These are phyloP conservation scores for Dysmachus trigonus DNA, from an alignment of 2,888 invertebrate genomes.

Conservation along the genomic window DNA sequence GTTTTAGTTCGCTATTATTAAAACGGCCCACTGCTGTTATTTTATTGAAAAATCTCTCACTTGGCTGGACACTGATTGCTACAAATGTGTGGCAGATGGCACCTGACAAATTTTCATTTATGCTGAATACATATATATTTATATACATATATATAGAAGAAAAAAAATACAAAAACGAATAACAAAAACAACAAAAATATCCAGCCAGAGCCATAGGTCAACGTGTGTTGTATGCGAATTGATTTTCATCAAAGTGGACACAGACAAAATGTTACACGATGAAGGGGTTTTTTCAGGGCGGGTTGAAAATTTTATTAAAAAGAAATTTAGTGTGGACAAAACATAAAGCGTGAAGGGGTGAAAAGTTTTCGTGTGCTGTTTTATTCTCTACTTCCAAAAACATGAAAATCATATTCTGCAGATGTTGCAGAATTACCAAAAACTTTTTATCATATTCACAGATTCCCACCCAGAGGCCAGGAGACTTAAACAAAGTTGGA, in stretches of 20 bases:
- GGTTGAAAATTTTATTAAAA: conserved; percentile 43
- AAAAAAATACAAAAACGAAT: not conserved
- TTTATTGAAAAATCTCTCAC: conserved; percentile 37
- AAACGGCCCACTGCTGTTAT: conserved; percentile 20
- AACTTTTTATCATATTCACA: conserved; percentile 40
- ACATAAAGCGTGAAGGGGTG: not conserved
- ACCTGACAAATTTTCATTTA: conserved; percentile 41
- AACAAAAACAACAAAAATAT: not conserved
- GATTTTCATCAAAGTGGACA: conserved; percentile 40
- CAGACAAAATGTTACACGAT: conserved; percentile 42
- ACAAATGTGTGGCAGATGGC: conserved; percentile 43
- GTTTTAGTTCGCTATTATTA: conserved; percentile 34
- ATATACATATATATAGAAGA: not conserved
- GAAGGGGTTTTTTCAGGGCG: conserved; percentile 3
- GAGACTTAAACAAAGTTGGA: not conserved
- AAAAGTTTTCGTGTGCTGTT: conserved; percentile 17
- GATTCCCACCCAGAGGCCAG: not conserved
- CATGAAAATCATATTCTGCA: conserved; percentile 31
- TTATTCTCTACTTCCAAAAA: conserved; percentile 12
- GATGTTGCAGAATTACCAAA: conserved; percentile 29
- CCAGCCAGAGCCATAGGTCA: not conserved
- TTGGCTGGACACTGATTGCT: conserved; percentile 38
- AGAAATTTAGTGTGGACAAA: conserved; percentile 43
- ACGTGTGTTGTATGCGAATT: conserved; percentile 41
- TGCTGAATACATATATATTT: not conserved